Evolutionary conservation across 1,140 invertebrate species (phyloP).

Genomic region (Neoseiulus cucumeris): DNA sequence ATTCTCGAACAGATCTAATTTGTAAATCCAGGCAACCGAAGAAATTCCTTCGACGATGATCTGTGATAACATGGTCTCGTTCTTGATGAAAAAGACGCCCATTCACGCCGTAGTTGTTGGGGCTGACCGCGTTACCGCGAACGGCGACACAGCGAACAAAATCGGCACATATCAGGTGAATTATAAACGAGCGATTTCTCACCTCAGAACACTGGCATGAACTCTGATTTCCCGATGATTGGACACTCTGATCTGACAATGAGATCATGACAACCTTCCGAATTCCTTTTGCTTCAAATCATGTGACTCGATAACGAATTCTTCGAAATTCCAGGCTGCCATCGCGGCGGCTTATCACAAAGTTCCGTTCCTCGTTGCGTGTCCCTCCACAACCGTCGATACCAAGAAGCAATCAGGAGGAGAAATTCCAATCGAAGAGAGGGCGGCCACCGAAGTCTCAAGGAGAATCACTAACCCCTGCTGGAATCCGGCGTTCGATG

Average conservation of each 20-base stretch:
- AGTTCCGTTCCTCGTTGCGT: slow-evolving; percentile 88
- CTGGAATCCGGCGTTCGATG: slow-evolving; percentile 98
- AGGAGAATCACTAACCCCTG: slow-evolving; percentile 57
- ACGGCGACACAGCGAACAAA: slow-evolving; percentile 98
- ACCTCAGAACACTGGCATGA: too few relatives aligned
- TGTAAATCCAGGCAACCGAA: slow-evolving; percentile 31
- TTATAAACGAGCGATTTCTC: slow-evolving; percentile 14
- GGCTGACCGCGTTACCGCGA: slow-evolving; percentile 71
- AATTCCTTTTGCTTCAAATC: too few relatives aligned
- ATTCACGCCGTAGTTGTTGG: slow-evolving; percentile 48
- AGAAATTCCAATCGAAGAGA: slow-evolving; percentile 78
- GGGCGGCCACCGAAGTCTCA: slow-evolving; percentile 72
- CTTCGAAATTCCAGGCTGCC: slow-evolving; percentile 42
- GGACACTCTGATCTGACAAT: too few relatives aligned
- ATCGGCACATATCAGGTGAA: slow-evolving; percentile 93
- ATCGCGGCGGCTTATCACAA: slow-evolving; percentile 70
- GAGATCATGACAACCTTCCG: too few relatives aligned
- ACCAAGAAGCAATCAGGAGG: slow-evolving; percentile 51
- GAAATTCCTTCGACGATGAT: slow-evolving; percentile 78
- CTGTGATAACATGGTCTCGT: slow-evolving; percentile 83
- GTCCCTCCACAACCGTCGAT: slow-evolving; percentile 80
- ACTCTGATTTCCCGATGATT: too few relatives aligned
- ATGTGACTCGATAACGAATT: too few relatives aligned
- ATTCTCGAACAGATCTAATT: too few relatives aligned
- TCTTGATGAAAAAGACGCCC: slow-evolving; percentile 49